phyloP scores from a whole-genome alignment of 2,113 vertebrate genomes.

The Benitochromis conjunctus region DNA sequence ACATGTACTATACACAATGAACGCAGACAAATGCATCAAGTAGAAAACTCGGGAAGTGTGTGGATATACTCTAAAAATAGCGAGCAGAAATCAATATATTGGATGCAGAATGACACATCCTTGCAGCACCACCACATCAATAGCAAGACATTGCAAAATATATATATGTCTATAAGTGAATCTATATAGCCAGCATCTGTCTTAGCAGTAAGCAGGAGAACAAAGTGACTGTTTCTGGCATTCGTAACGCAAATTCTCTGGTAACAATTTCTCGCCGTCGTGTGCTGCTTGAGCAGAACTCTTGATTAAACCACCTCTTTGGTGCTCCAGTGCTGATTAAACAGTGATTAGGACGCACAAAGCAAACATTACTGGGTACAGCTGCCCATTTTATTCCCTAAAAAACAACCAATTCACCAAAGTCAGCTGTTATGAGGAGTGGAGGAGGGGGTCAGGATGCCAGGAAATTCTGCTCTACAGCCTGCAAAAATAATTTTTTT shows the following conservation, averaged over 20 bases:
- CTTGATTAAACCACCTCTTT: slow-evolving; percentile 5
- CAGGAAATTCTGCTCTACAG: background rate
- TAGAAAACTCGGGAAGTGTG: background rate
- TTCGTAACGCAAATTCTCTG: background rate
- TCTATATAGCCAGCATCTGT: background rate
- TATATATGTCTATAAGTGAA: background rate
- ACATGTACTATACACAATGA: background rate
- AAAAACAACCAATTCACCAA: background rate
- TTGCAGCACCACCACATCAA: background rate
- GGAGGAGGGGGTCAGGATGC: background rate
- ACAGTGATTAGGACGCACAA: slow-evolving; percentile 26
- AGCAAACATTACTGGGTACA: slow-evolving; percentile 3
- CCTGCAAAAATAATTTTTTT: background rate
- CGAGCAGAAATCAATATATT: background rate
- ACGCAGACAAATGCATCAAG: background rate
- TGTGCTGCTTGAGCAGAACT: background rate
- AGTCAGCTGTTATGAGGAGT: background rate
- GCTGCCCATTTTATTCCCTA: background rate
- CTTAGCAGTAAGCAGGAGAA: background rate
- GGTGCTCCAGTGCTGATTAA: slow-evolving; percentile 17
- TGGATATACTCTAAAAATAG: background rate
- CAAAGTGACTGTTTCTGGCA: background rate
- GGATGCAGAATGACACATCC: background rate
- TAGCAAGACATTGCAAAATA: background rate
- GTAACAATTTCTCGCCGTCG: background rate